Evolutionary conservation across 2,797 vertebrate species (phyloP).

Genomic region (Hydrocynus forskahlii): DNA sequence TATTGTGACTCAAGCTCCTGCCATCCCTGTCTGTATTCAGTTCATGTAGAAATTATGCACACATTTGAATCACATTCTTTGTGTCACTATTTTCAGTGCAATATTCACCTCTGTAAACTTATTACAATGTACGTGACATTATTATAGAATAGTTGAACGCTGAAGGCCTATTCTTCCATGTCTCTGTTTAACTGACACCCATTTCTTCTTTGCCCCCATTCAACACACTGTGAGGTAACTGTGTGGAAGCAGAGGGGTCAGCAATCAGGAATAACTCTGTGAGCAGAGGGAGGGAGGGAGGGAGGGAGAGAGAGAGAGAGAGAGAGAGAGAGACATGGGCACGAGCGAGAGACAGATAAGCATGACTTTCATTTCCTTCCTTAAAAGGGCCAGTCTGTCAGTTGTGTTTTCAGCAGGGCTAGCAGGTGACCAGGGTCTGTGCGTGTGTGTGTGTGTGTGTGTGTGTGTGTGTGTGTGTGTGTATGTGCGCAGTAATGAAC

Average conservation of each 20-base stretch:
- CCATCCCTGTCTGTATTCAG: too few relatives aligned
- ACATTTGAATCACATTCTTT: too few relatives aligned
- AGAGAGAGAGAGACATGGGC: not conserved
- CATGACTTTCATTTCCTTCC: conserved; percentile 41
- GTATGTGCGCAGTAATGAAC: too few relatives aligned
- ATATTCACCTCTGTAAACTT: too few relatives aligned
- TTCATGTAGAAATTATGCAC: too few relatives aligned
- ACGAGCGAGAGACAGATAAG: conserved; percentile 40
- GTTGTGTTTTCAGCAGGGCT: conserved; percentile 40
- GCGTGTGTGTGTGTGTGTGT: too few relatives aligned
- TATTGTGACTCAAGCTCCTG: too few relatives aligned
- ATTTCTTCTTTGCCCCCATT: too few relatives aligned
- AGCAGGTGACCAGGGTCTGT: conserved; percentile 32
- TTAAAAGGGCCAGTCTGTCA: conserved; percentile 59
- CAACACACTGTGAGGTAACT: not conserved
- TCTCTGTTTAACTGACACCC: not conserved
- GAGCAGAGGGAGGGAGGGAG: not conserved
- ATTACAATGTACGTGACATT: too few relatives aligned
- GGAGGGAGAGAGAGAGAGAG: conserved; percentile 10
- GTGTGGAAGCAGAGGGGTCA: conserved; percentile 33
- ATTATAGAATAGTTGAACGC: too few relatives aligned
- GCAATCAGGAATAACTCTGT: conserved; percentile 46
- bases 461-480: too few relatives aligned
- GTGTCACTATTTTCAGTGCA: too few relatives aligned
- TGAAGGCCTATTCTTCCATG: not conserved